phyloP scores from a whole-genome alignment of 2,113 vertebrate species.

The Cochlearius cochlearius region DNA sequence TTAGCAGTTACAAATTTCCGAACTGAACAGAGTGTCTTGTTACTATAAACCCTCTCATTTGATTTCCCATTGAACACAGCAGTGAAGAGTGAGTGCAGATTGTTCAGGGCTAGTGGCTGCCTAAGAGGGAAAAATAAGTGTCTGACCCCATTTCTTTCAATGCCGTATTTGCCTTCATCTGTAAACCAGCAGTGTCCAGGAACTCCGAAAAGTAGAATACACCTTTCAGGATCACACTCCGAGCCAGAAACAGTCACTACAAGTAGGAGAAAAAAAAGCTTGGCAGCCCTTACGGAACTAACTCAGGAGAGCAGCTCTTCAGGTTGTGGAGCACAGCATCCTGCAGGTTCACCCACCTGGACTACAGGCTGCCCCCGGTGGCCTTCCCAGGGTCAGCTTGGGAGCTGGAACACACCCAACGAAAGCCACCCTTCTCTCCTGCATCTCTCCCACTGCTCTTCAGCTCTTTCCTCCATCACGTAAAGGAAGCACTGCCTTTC shows the following conservation, averaged over 20 bases:
- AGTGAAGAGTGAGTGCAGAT: not conserved
- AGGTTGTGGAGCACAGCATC: not conserved
- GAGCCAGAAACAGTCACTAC: not conserved
- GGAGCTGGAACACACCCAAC: fast-evolving
- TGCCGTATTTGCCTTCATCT: not conserved
- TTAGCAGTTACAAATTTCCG: not conserved
- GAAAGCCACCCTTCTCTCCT: not conserved
- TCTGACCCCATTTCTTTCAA: not conserved
- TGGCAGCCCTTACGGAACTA: not conserved
- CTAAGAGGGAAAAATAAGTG: not conserved
- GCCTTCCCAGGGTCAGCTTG: not conserved
- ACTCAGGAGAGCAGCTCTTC: not conserved
- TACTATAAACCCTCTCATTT: not conserved
- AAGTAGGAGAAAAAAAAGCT: not conserved
- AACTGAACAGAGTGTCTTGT: not conserved
- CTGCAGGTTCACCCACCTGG: not conserved
- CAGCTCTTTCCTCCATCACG: not conserved
- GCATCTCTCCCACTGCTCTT: not conserved
- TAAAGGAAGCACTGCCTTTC: not conserved
- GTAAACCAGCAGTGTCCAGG: not conserved
- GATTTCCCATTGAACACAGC: not conserved
- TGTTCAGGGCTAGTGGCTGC: not conserved
- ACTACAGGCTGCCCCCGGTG: not conserved
- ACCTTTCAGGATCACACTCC: not conserved
- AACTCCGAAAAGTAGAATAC: not conserved